Percentiles rank a stretch among this genome's conserved stretches.
phyloP scores from a whole-genome alignment of 2,797 vertebrate genomes.

The Mus spretus region DNA sequence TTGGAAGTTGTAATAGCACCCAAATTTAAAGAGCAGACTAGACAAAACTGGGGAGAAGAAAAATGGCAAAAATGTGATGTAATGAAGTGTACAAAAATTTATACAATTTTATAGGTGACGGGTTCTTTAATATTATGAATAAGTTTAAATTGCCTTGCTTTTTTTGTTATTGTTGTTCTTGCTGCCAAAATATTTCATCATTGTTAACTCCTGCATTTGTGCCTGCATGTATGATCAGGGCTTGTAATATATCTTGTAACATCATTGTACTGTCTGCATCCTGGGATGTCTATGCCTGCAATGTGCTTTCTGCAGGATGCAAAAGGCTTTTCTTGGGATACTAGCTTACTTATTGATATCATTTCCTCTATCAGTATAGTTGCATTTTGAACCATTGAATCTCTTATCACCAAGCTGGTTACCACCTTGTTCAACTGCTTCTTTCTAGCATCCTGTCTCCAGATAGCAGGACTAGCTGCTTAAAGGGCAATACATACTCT shows the following conservation, averaged over 20 bases:
- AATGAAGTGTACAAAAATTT: not conserved
- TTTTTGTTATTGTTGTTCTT: not conserved
- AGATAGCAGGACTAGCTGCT: not conserved
- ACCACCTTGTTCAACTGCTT: not conserved
- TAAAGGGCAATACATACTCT: not conserved
- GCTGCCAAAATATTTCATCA: not conserved
- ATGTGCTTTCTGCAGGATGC: not conserved
- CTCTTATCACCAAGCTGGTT: not conserved
- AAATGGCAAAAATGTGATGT: not conserved
- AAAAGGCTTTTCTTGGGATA: not conserved
- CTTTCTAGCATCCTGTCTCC: not conserved
- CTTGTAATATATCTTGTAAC: not conserved
- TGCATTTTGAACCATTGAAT: not conserved
- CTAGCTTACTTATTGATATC: not conserved
- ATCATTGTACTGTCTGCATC: not conserved
- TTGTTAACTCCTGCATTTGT: not conserved
- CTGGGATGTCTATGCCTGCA: too few species aligned
- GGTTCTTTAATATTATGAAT: not conserved
- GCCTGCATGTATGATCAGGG: not conserved
- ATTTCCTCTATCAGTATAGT: constrained; percentile 23
- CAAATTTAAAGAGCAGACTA: not conserved
- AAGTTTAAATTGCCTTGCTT: not conserved
- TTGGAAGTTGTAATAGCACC: not conserved
- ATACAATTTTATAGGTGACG: not conserved
- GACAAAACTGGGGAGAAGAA: not conserved